A percentile compares a stretch with the other conserved stretches of the same genome.
Evolutionary conservation across 2,888 invertebrate species (phyloP).

Genomic region (Nematopogon swammerdamellus): DNA sequence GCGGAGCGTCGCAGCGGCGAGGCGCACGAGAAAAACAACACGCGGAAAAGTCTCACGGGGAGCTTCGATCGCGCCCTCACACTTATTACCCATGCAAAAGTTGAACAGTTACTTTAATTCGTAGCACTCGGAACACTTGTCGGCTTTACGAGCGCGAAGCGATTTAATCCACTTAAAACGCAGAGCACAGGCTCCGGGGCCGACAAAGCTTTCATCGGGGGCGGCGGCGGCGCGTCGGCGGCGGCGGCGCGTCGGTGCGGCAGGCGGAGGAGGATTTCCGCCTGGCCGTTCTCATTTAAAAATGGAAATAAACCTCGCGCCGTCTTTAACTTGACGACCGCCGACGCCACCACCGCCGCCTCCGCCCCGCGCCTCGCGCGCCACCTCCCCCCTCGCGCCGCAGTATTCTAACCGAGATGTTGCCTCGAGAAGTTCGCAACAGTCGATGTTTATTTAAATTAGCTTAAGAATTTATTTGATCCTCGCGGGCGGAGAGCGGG

Average conservation of each 20-base stretch:
- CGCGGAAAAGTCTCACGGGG: background rate
- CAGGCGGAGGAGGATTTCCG: background rate
- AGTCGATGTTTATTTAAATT: background rate
- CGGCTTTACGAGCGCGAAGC: conserved; percentile 56
- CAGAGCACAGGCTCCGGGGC: conserved; percentile 51
- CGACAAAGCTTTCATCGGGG: conserved; percentile 48
- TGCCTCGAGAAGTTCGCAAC: background rate
- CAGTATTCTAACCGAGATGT: conserved; percentile 13
- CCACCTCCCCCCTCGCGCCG: too few relatives aligned
- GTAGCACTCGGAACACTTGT: conserved; percentile 48
- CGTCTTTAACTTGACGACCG: conserved; percentile 48
- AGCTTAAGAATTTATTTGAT: too few relatives aligned
- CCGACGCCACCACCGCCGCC: too few relatives aligned
- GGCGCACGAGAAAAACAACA: background rate
- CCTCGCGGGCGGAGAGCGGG: too few relatives aligned
- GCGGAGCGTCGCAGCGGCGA: too few relatives aligned
- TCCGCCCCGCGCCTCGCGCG: too few relatives aligned
- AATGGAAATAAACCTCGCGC: conserved; percentile 54
- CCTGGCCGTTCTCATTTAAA: conserved; percentile 51
- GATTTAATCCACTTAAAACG: conserved; percentile 60
- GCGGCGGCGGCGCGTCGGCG: background rate
- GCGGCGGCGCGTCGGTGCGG: too few relatives aligned
- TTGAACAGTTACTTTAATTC: conserved; percentile 56
- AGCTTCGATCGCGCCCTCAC: conserved; percentile 12
- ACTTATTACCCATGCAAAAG: conserved; percentile 52